Evolutionary conservation across 2,113 vertebrate genomes (phyloP).

Genomic region (Ailuropoda melanoleuca): DNA sequence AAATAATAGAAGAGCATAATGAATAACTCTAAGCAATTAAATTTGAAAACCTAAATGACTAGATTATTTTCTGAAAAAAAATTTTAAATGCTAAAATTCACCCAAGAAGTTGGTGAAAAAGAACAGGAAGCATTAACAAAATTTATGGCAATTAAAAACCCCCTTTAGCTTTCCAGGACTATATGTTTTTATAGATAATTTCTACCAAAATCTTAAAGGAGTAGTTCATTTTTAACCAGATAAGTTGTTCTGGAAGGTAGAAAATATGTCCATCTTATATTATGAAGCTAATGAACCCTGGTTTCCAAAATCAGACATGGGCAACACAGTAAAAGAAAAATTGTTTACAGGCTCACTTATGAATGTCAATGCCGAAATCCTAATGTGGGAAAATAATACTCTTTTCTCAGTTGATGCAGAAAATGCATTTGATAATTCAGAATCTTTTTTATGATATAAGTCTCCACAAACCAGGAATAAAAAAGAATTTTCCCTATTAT

Average conservation of each 20-base stretch:
- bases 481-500: conserved; percentile 32
- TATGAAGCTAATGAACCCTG: conserved; percentile 15
- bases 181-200: conserved; percentile 5
- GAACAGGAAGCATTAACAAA: conserved; percentile 15
- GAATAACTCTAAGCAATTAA: conserved; percentile 41
- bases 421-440: conserved; percentile 41
- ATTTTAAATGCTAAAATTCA: conserved; percentile 40
- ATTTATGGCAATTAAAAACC: conserved; percentile 21
- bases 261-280: conserved; percentile 23
- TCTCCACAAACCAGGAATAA: conserved; percentile 9
- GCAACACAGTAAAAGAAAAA: conserved; percentile 37
- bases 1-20: conserved; percentile 57
- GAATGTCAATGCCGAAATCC: not conserved
- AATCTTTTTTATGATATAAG: conserved; percentile 15
- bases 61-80: conserved; percentile 40
- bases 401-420: not conserved
- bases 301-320: conserved; percentile 23
- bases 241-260: not conserved
- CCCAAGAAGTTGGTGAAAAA: conserved; percentile 41
- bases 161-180: not conserved
- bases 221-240: conserved; percentile 36
- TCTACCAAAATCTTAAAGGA: not conserved
- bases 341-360: not conserved
- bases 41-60: conserved; percentile 21
- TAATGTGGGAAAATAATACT: conserved; percentile 8